A percentile compares a stretch with the other conserved stretches of the same genome.
Evolutionary conservation across 2,113 vertebrate species (phyloP).

Genomic region (Lamprotornis superbus): DNA sequence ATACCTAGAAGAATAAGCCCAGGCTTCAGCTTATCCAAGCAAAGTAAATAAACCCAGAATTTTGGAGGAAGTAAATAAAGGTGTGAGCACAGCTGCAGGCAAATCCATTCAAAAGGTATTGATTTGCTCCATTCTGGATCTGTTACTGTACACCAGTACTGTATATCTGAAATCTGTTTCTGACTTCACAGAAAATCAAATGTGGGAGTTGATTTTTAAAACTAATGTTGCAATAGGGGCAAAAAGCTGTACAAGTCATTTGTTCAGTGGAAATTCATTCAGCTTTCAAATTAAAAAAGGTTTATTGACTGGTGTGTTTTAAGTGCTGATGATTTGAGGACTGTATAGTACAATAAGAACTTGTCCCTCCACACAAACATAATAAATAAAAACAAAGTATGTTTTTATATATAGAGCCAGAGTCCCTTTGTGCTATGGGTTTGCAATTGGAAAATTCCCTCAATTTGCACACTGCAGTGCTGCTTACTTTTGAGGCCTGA

Average conservation of each 20-base stretch:
- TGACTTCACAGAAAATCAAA: neutral
- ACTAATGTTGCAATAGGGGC: neutral
- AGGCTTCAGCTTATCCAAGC: neutral
- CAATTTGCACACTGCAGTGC: neutral
- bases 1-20: neutral
- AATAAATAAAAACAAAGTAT: neutral
- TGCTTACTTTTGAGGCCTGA: neutral
- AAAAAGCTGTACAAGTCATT: neutral
- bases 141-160: neutral
- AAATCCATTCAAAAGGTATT: neutral
- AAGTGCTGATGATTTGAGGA: neutral
- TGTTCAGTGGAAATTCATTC: neutral
- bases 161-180: neutral
- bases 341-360: neutral
- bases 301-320: neutral
- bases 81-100: neutral
- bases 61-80: slow-evolving; percentile 20
- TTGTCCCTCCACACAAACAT: neutral
- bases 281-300: neutral
- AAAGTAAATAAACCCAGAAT: neutral
- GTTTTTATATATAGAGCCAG: neutral
- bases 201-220: neutral
- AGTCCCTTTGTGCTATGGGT: neutral
- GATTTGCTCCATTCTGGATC: neutral
- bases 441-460: neutral